Conservation (phyloP, 1,140 invertebrate genomes). For the Drosophila watanabei region DNA sequence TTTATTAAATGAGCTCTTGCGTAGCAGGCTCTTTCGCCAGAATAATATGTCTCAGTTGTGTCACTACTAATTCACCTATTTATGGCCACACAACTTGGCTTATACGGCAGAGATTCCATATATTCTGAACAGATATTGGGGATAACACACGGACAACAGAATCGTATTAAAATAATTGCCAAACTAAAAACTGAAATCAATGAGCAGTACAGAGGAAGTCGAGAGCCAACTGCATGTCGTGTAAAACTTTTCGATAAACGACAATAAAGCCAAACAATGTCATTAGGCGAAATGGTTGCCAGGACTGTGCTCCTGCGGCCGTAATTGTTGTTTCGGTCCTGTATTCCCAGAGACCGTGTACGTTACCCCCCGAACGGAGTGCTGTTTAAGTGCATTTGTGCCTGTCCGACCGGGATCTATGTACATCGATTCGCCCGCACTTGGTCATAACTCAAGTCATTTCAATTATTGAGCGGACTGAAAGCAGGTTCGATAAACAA, state of each 20-base stretch:
- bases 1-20: constrained; percentile 32
- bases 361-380: constrained; percentile 10
- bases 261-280: constrained; percentile 78
- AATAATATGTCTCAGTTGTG: not conserved
- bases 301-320: constrained; percentile 25
- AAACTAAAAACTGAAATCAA: constrained; percentile 50
- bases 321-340: constrained; percentile 62
- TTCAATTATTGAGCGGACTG: constrained; percentile 69
- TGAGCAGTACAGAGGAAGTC: constrained; percentile 20
- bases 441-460: constrained; percentile 65
- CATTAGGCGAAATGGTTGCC: constrained; percentile 71
- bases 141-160: constrained; percentile 23
- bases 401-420: not conserved
- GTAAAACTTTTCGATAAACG: constrained; percentile 78
- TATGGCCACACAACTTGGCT: not conserved
- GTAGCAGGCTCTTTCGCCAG: not conserved
- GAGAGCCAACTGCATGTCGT: constrained; percentile 43
- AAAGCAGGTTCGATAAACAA: constrained; percentile 31
- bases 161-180: constrained; percentile 72
- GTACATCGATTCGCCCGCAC: constrained; percentile 14
- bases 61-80: not conserved
- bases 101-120: constrained; percentile 23
- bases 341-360: constrained; percentile 23
- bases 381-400: constrained; percentile 65
- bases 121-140: constrained; percentile 30